Percentiles rank a stretch among this genome's conserved stretches.
Conservation (phyloP, 2,888 invertebrate genomes). For the Deladenus siricidicola region DNA sequence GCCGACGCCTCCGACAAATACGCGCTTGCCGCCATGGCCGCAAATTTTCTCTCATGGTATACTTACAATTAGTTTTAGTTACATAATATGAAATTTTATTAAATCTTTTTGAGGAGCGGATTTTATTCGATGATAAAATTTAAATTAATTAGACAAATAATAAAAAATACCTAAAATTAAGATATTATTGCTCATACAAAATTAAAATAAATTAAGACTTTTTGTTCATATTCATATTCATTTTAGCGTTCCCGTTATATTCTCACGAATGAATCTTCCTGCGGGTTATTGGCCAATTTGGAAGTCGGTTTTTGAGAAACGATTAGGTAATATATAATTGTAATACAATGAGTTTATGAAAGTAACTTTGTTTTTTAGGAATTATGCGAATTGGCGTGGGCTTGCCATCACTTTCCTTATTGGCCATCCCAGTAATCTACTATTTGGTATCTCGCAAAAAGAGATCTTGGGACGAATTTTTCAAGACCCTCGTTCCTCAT, state of each 20-base stretch:
- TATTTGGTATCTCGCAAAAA: constrained; percentile 22
- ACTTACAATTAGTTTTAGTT: too few relatives aligned
- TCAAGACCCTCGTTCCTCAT: constrained; percentile 35
- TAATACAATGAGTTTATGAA: not conserved
- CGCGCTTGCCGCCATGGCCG: constrained; percentile 34
- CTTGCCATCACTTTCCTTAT: constrained; percentile 31
- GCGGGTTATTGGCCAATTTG: constrained; percentile 35
- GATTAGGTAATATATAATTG: constrained; percentile 26
- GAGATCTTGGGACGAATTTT: constrained; percentile 13
- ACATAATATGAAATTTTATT: too few relatives aligned
- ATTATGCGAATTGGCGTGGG: constrained; percentile 27
- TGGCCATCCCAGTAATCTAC: constrained; percentile 37
- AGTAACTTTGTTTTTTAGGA: constrained; percentile 17
- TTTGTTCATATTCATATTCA: not conserved
- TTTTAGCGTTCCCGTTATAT: constrained; percentile 32
- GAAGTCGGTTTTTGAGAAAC: constrained; percentile 30
- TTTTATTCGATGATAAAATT: too few relatives aligned
- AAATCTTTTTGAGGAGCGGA: too few relatives aligned
- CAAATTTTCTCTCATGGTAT: constrained; percentile 42
- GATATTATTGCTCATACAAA: too few relatives aligned
- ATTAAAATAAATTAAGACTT: too few relatives aligned
- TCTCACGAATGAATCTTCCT: constrained; percentile 28
- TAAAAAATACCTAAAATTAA: too few relatives aligned
- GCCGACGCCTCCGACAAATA: constrained; percentile 33
- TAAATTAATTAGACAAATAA: too few relatives aligned